Base-by-base conservation (phyloP, 2,797 vertebrate genomes). In the Acrocephalus scirpaceus region DNA sequence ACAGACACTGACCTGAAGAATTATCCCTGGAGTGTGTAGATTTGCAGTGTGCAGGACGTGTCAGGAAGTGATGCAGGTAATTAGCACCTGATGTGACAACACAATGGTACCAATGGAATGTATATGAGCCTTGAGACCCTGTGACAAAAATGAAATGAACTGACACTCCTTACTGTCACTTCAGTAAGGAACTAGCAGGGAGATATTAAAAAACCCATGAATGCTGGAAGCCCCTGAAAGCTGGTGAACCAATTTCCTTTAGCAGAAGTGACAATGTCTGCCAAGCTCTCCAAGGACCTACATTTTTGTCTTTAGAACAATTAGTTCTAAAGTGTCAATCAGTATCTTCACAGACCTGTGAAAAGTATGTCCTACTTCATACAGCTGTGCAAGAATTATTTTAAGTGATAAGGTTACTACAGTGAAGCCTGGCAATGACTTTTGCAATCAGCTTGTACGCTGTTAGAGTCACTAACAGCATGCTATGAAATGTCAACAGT, bases 231-330 rank as follows among this genome's bases (percentile, higher is more conserved):
- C 48, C 32, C 34, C 62, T 77, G 48, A 72, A 90, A 90, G 56
- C 79, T 73, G 84, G 80, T 61, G 73, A 92, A 71, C 22, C 51
- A 57, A 48, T 71, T 90, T 88, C 25, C 76, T 90, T 78, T 54
- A 86, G 70, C 34, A 91, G 60, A 93, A 91, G 81, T 90, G 91
- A 92, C 87, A 93, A 25, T n/a, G 38, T 78, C 73, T 94, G 85
- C 79, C 92, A 93, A 91, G 79, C 86, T 72, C 95, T 83, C 44
- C 51, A 78, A 81, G 66, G 79, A 86, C 66, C 5, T 74, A 73
- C 69, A 73, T 86, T 92, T 84, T 76, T 90, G 61, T 60, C 45
- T 87, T 67, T 40, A 82, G 72, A 84, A 86, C 73, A 96, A 92
- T 92, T 93, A 96, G 42, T 38, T 38, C 38, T 38, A 38, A 38